Evolutionary conservation across 1,140 invertebrate species (phyloP).

Genomic region (Semibalanus balanoides): DNA sequence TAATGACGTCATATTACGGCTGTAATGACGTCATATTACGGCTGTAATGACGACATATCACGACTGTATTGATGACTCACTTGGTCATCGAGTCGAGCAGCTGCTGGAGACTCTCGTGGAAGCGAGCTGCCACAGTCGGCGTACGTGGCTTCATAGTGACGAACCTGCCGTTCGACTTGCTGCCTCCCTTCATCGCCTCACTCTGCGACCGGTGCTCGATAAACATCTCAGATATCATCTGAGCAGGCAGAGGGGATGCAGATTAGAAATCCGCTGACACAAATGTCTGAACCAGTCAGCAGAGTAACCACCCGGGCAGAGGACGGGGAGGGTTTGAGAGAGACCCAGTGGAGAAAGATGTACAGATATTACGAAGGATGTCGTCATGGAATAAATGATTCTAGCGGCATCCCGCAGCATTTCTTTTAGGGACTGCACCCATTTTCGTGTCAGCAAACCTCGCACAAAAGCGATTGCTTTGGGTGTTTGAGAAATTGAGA

Average conservation of each 20-base stretch:
- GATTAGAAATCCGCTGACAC: no score
- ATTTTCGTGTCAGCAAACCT: no score
- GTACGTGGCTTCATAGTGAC: constrained; percentile 93
- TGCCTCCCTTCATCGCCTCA: constrained; percentile 52
- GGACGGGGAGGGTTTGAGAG: no score
- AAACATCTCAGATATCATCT: constrained; percentile 65
- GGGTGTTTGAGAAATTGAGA: no score
- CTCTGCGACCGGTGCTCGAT: constrained; percentile 51
- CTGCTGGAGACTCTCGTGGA: constrained; percentile 80
- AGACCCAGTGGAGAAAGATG: no score
- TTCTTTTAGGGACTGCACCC: no score
- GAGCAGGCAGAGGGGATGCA: constrained; percentile 12
- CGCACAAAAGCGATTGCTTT: no score
- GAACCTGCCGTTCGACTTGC: constrained; percentile 72
- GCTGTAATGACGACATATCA: background rate
- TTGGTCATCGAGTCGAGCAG: constrained; percentile 82
- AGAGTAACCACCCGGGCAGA: no score
- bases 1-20: background rate
- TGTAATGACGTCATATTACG: background rate
- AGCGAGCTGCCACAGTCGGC: constrained; percentile 83
- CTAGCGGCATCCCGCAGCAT: no score
- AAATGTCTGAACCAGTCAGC: no score
- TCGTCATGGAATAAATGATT: no score
- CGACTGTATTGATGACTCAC: constrained; percentile 32
- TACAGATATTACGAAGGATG: no score